Evolutionary conservation across 2,888 invertebrate genomes (phyloP), one percentile per base, ranked within the genome.

Genomic region (Himalopsyche tibetana): DNA sequence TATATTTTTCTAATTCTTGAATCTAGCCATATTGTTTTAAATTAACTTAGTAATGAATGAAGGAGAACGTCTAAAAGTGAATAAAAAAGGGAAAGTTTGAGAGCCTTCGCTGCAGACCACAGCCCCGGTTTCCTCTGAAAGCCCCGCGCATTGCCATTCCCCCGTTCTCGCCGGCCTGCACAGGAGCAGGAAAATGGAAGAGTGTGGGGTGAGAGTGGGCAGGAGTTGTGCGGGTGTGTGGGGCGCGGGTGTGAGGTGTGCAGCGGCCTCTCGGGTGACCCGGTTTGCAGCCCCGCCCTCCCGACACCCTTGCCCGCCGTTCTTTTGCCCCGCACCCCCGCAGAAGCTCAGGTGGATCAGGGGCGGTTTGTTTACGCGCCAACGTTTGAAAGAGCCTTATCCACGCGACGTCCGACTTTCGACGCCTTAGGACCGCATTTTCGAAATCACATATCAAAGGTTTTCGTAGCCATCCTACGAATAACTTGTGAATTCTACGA

Each of bases 211-310:
- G 4, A 55, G 82, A 51, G 79, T 38, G 79, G 82, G 55, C 88
- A 45, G 74, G 83, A 86, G 88, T 87, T 88, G 89, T 89, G 89
- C 88, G 89, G 88, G 40, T 40, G 56, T 28, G 82, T 38, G 82
- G 82, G 82, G 56, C 89, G 89, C 88, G 89, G 88, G 88, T 88
- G 87, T 85, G 88, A 84, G 80, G 84, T 80, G 86, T 55, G 82
- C 84, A 83, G 86, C 87, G 88, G 89, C 87, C 88, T 86, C 87
- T 74, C 74, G 74, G 74, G 87, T 84, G 83, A 84, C 87, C 88
- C 84, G 86, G 81, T 84, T 82, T 82, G 84, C 87, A 88, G 89
- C 89, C 89, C 87, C 87, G 92, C 92, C 91, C 91, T 91, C 91
- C 86, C 86, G 69, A 69, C 55, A 45, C 74, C 74, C 74, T 74